Evolutionary conservation across 2,113 vertebrate genomes (phyloP).

Genomic region (Spea bombifrons): DNA sequence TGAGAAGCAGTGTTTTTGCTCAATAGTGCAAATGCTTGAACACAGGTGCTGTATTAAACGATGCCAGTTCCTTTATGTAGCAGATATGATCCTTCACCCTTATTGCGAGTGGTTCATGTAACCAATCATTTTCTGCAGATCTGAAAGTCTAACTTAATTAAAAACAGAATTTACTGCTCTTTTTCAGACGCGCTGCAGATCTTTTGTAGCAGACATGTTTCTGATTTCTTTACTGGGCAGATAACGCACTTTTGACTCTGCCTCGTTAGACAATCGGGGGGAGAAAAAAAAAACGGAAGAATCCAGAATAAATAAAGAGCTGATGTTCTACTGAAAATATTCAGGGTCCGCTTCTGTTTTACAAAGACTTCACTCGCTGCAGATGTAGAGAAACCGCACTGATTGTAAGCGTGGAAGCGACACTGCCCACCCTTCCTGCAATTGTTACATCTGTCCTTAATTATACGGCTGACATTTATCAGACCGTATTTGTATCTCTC

Average conservation of each 20-base stretch:
- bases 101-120: too few species aligned
- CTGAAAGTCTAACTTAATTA: too few species aligned
- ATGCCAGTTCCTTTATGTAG: too few species aligned
- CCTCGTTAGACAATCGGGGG: neutral
- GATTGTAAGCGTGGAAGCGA: slow-evolving; percentile 11
- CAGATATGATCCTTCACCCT: too few species aligned
- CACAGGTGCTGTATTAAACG: too few species aligned
- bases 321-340: neutral
- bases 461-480: slow-evolving; percentile 14
- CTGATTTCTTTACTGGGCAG: neutral
- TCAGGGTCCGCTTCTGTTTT: neutral
- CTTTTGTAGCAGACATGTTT: neutral
- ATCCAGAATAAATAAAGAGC: neutral
- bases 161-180: too few species aligned
- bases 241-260: neutral
- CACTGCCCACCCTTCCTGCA: slow-evolving; percentile 32
- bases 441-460: slow-evolving; percentile 33
- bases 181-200: too few species aligned
- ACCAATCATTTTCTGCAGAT: too few species aligned
- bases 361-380: neutral
- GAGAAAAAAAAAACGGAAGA: neutral
- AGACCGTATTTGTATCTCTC: slow-evolving; percentile 8
- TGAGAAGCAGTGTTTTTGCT: too few species aligned
- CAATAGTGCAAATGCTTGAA: too few species aligned
- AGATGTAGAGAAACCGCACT: slow-evolving; percentile 11